Base-by-base conservation (phyloP, 1,140 invertebrate genomes). In the Trichoplusia ni region DNA sequence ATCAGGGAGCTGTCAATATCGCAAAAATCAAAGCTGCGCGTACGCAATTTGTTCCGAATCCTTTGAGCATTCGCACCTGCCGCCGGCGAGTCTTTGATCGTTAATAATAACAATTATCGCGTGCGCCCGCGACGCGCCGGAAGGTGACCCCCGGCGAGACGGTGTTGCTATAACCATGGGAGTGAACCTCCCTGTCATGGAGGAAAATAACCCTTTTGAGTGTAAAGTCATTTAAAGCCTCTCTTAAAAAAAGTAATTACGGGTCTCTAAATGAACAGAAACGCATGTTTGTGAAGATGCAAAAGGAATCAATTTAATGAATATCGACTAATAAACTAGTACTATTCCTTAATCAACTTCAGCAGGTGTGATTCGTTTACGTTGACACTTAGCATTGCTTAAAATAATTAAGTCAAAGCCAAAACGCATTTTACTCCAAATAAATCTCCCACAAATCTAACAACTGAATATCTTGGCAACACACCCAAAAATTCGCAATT, bases 101-200 rank as follows among this genome's bases (percentile, higher is more conserved):
- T 54, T 73, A 76, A 79, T 78, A 78, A 82, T 78, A 75, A 73
- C 70, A 76, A 79, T 79, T 77, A 77, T 78, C 73, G 73, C 75
- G 73, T 80, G 78, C 74, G 71, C 70, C 65, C 29, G 67, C 69
- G 54, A 14, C 46, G 67, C 63, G 40, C 65, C 18, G 44, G 61
- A 76, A 79, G 81, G 81, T 83, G 77, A 83, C 81, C 81, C 65
- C 51, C 38, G 37, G 23, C 53, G 46, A 37, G 33, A 13, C 37
- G 40, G 78, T 72, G 75, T 68, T 77, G 67, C 71, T 64, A 63
- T 51, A n/a, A 29, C 51, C n/a, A n/a, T 2, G 4, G n/a, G 11
- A 6, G 8, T 18, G 1, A 18, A n/a, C 8, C 38, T n/a, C 0
- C 38, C 38, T 42, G n/a, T n/a, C n/a, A n/a, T n/a, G n/a, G n/a